phyloP scores from a whole-genome alignment of 2,113 vertebrate species.

The Stegastes partitus region DNA sequence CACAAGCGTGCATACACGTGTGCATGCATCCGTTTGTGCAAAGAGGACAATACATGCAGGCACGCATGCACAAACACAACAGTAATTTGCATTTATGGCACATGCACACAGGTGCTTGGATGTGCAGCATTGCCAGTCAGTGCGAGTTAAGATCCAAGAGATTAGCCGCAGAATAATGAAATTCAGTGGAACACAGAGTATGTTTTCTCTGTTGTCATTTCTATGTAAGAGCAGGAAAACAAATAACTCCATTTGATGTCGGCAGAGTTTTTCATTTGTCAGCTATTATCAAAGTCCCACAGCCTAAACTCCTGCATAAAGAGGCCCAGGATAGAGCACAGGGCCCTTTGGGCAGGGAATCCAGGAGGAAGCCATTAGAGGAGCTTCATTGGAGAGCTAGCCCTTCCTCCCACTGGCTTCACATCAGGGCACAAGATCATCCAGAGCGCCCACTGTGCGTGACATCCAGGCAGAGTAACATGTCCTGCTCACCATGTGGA shows the following conservation, averaged over 20 bases:
- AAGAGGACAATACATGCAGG: neutral
- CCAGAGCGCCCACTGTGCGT: constrained; percentile 51
- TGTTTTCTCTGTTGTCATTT: constrained; percentile 46
- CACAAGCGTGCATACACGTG: neutral
- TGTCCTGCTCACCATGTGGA: constrained; percentile 51
- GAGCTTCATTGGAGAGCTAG: constrained; percentile 44
- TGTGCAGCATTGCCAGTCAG: neutral
- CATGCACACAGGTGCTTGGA: constrained; percentile 12
- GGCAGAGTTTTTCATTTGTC: constrained; percentile 63
- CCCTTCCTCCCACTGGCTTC: constrained; percentile 49
- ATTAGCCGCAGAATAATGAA: constrained; percentile 41
- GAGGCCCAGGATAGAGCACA: constrained; percentile 33
- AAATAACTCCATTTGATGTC: constrained; percentile 56
- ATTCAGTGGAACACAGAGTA: constrained; percentile 31
- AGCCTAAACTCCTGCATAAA: constrained; percentile 29
- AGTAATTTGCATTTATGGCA: neutral
- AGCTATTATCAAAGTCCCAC: constrained; percentile 53
- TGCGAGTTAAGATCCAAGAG: constrained; percentile 25
- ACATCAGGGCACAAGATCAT: constrained; percentile 61
- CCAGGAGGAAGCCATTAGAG: constrained; percentile 62
- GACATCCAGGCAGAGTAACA: constrained; percentile 47
- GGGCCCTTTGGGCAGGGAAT: constrained; percentile 60
- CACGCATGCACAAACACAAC: neutral
- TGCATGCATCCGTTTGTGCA: neutral
- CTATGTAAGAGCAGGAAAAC: constrained; percentile 34